A percentile compares a stretch with the other conserved stretches of the same genome.
Evolutionary conservation across 2,797 vertebrate species (phyloP).

Genomic region (Spheniscus humboldti): DNA sequence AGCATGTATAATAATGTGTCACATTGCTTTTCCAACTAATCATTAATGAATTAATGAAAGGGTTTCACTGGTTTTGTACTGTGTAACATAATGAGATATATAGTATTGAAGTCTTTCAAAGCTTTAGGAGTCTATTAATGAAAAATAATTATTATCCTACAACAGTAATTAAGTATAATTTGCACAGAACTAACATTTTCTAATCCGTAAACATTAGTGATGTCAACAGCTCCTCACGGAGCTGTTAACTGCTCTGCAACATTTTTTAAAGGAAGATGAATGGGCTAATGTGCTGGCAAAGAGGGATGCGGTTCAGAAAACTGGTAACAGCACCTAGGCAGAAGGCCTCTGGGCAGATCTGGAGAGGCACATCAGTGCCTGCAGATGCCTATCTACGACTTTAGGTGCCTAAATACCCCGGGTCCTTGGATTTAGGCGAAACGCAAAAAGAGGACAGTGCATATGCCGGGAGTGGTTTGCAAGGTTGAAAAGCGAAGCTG

Average conservation of each 20-base stretch:
- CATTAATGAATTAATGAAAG: conserved; percentile 65
- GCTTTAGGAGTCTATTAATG: conserved; percentile 64
- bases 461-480: not conserved
- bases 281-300: not conserved
- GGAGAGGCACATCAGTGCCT: not conserved
- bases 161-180: conserved; percentile 67
- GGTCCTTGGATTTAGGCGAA: not conserved
- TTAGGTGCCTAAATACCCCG: not conserved
- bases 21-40: conserved; percentile 60
- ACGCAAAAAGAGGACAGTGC: not conserved
- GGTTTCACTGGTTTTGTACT: conserved; percentile 48
- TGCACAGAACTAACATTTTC: conserved; percentile 53
- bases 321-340: not conserved
- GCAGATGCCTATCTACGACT: not conserved
- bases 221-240: conserved; percentile 53
- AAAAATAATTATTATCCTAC: conserved; percentile 70
- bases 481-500: not conserved
- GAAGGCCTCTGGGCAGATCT: not conserved
- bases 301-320: not conserved
- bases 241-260: not conserved
- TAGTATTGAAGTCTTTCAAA: conserved; percentile 66
- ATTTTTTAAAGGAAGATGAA: not conserved
- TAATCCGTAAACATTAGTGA: conserved; percentile 62
- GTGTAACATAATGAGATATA: conserved; percentile 61
- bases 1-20: conserved; percentile 58